Evolutionary conservation across 2,113 vertebrate genomes (phyloP).

Genomic region (Pycnonotus jocosus): DNA sequence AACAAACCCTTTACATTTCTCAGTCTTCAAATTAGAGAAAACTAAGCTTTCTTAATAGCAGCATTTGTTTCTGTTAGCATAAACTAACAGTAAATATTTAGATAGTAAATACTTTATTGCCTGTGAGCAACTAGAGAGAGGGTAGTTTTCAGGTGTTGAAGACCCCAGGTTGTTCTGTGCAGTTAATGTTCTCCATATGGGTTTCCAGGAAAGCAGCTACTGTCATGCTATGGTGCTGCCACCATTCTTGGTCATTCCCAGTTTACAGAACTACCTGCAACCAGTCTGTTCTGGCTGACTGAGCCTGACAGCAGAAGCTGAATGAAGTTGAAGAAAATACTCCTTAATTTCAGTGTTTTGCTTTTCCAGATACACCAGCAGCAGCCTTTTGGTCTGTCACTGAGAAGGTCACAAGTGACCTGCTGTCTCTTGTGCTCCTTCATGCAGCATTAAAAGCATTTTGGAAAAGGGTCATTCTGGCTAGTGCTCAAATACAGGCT

Average conservation of each 20-base stretch:
- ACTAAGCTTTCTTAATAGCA: background rate
- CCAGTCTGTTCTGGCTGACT: background rate
- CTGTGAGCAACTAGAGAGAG: background rate
- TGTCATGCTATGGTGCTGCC: background rate
- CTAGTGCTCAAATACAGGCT: background rate
- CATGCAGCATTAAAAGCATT: background rate
- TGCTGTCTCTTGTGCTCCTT: background rate
- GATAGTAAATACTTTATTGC: background rate
- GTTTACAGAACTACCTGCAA: background rate
- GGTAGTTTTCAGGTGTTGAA: background rate
- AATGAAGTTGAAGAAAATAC: background rate
- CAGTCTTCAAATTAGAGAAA: background rate
- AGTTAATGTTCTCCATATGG: fast-evolving
- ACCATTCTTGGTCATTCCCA: background rate
- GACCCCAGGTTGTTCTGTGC: background rate
- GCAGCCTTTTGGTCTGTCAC: background rate
- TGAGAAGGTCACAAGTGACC: background rate
- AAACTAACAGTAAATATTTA: background rate
- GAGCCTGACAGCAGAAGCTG: background rate
- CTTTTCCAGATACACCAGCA: background rate
- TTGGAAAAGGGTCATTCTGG: background rate
- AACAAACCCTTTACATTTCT: background rate
- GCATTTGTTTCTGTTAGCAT: background rate
- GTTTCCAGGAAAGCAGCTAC: background rate
- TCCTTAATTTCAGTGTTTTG: background rate